Evolutionary conservation across 2,888 invertebrate species (phyloP).

Genomic region (Lottia gigantea): DNA sequence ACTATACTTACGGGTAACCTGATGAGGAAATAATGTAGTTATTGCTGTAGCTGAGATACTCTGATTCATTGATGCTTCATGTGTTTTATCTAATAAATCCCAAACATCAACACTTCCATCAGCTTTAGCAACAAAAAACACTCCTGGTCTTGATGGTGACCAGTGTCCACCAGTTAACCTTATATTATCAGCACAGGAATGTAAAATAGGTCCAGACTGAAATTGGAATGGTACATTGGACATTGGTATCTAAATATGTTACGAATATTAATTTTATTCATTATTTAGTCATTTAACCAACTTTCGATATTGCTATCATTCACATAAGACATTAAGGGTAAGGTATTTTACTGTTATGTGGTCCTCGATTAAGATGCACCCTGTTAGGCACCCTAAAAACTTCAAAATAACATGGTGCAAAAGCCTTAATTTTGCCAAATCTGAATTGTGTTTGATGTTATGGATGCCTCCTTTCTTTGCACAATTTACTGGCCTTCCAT

Average conservation of each 20-base stretch:
- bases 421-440: background rate
- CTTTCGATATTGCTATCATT: too few species aligned
- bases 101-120: constrained; percentile 85
- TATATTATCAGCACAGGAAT: constrained; percentile 51
- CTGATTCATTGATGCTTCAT: constrained; percentile 77
- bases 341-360: too few species aligned
- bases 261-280: too few species aligned
- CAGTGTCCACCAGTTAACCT: constrained; percentile 72
- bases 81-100: constrained; percentile 80
- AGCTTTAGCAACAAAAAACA: constrained; percentile 77
- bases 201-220: constrained; percentile 64
- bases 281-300: too few species aligned
- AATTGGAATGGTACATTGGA: constrained; percentile 15
- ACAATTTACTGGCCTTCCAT: too few species aligned
- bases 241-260: background rate
- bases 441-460: too few species aligned
- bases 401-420: too few species aligned
- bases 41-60: constrained; percentile 72
- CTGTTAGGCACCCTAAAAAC: too few species aligned
- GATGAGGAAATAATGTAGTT: constrained; percentile 60
- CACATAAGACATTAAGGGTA: too few species aligned
- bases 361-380: too few species aligned
- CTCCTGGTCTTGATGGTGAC: constrained; percentile 81
- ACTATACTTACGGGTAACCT: constrained; percentile 57
- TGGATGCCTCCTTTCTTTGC: too few species aligned